A percentile compares a stretch with the other conserved stretches of the same genome.
phyloP scores from a whole-genome alignment of 2,888 invertebrate genomes.

The Drosophila flavopinicola region DNA sequence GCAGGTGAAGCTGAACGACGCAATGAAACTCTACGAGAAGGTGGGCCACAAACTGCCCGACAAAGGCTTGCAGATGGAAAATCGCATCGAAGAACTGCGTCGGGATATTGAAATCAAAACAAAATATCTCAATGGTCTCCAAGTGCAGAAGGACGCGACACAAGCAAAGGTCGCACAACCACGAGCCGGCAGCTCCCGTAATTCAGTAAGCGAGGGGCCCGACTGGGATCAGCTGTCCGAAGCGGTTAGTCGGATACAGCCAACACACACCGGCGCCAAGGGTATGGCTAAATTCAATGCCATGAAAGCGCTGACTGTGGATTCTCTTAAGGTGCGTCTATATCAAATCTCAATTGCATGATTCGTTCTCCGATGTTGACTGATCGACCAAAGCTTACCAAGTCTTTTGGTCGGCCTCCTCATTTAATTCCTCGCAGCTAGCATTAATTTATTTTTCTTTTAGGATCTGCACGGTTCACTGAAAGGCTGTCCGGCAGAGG shows the following conservation, averaged over 20 bases:
- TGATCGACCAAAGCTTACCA: conserved; percentile 64
- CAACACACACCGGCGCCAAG: conserved; percentile 81
- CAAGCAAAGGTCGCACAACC: conserved; percentile 12
- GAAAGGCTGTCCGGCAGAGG: conserved; percentile 88
- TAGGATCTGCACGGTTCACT: conserved; percentile 89
- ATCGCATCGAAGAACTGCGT: conserved; percentile 85
- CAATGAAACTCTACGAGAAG: conserved; percentile 72
- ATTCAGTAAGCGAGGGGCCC: conserved; percentile 36
- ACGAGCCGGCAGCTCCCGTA: conserved; percentile 1
- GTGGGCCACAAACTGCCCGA: conserved; percentile 86
- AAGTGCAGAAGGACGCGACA: conserved; percentile 78
- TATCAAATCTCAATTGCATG: conserved; percentile 36
- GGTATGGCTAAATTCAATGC: conserved; percentile 89
- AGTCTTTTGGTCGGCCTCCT: neutral
- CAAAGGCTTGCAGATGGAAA: conserved; percentile 86
- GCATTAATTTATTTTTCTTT: neutral
- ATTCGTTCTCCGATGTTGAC: conserved; percentile 61
- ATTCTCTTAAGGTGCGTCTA: conserved; percentile 86
- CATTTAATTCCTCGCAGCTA: neutral
- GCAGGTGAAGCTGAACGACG: conserved; percentile 84
- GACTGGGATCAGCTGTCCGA: conserved; percentile 82
- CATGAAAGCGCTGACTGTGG: conserved; percentile 89
- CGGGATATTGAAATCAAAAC: conserved; percentile 85
- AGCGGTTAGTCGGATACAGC: conserved; percentile 81
- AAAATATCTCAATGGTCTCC: conserved; percentile 85